These are phyloP conservation scores for Drosophila barbarae DNA, from an alignment of 2,888 invertebrate species.

Conservation along the genomic window DNA sequence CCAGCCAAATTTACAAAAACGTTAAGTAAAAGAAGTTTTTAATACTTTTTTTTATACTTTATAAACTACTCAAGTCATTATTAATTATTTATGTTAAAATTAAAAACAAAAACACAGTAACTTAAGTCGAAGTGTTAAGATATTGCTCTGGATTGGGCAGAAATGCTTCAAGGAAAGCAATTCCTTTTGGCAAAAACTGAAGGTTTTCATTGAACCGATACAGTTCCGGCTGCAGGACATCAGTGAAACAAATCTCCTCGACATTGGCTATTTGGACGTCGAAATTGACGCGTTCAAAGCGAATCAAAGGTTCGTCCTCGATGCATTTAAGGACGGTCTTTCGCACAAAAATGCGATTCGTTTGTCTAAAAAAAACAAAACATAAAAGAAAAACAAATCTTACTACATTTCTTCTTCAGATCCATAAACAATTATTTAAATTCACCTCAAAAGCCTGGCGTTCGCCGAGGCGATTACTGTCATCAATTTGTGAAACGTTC, in stretches of 20 bases:
- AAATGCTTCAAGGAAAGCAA: conserved; percentile 65
- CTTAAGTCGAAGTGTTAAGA: conserved; percentile 33
- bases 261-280: conserved; percentile 63
- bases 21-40: no score
- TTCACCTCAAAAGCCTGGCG: conserved; percentile 60
- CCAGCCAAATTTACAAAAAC: no score
- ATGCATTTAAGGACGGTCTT: conserved; percentile 51
- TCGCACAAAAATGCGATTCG: conserved; percentile 51
- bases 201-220: conserved; percentile 66
- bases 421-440: background rate
- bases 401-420: background rate
- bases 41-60: background rate
- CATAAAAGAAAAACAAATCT: background rate
- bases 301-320: conserved; percentile 29
- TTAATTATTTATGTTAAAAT: background rate
- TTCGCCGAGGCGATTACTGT: conserved; percentile 37
- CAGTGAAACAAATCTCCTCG: conserved; percentile 57
- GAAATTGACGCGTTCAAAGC: conserved; percentile 46
- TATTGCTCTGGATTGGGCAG: conserved; percentile 55
- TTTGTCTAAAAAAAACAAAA: conserved; percentile 45
- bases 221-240: conserved; percentile 64
- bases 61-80: background rate
- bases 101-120: background rate
- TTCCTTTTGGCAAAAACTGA: conserved; percentile 67
- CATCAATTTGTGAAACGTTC: conserved; percentile 45